Evolutionary conservation across 1,140 invertebrate species (phyloP).

Genomic region (Ceratoteleas bidentatus): DNA sequence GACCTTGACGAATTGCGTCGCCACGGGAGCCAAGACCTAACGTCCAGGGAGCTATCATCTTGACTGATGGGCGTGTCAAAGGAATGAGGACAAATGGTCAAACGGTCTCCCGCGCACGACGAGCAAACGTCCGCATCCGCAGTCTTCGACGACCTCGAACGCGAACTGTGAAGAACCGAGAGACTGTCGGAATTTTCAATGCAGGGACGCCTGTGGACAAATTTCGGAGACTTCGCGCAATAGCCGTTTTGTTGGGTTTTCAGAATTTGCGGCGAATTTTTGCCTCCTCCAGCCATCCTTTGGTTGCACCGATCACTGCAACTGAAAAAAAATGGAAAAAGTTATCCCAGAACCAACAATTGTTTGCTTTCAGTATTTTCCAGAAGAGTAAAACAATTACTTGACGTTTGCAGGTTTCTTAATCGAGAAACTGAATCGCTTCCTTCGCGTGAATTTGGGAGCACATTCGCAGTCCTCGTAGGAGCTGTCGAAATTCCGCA

Average conservation of each 20-base stretch:
- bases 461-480: constrained; percentile 21
- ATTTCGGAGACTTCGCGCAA: too few species aligned
- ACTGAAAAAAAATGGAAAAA: too few species aligned
- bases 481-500: constrained; percentile 36
- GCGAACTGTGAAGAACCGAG: not conserved
- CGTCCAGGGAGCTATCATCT: constrained; percentile 7
- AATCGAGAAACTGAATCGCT: not conserved
- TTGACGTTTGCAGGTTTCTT: constrained; percentile 1
- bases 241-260: too few species aligned
- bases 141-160: constrained; percentile 1
- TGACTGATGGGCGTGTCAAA: constrained; percentile 18
- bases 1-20: too few species aligned
- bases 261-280: too few species aligned
- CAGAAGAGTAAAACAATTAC: constrained; percentile 7
- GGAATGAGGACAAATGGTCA: constrained; percentile 29
- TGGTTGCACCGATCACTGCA: too few species aligned
- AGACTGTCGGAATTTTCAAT: constrained; percentile 2
- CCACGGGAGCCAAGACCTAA: not conserved
- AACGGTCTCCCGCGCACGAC: not conserved
- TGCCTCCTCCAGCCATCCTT: too few species aligned
- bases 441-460: not conserved
- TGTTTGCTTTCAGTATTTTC: too few species aligned
- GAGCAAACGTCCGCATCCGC: constrained; percentile 9
- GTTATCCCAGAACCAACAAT: too few species aligned
- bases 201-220: too few species aligned